Evolutionary conservation across 2,113 vertebrate genomes (phyloP), one percentile per base, ranked within the genome.

Genomic region (Orycteropus afer): DNA sequence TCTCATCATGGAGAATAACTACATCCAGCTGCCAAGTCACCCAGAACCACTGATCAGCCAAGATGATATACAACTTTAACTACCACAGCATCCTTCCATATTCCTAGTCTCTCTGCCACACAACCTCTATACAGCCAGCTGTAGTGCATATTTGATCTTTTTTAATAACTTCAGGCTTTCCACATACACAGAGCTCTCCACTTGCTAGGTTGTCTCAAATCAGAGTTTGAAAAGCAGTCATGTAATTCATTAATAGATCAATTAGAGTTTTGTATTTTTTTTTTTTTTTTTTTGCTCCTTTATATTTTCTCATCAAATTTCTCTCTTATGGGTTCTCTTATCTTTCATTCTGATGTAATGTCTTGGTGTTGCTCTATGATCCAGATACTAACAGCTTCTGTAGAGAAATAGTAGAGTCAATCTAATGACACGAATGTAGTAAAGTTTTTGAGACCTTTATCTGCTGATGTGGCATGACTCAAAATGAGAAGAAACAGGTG

Each of bases 301-400:
- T 55, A 87, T 40, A 6, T 42, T 90, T 32, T 45, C 17, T 45
- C 81, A 61, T 71, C 65, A 77, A 45, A 91, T 86, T 40, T 9
- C 32, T 63, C 71, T 37, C 12, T 3, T 23, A 2, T 69, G 13
- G 5, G 22, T 92, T 79, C 40, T 83, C n/a, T 77, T 9, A 65
- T 74, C 18, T 86, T 89, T 86, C 57, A 83, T 80, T 95, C 17
- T 93, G 40, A n/a, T n/a, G n/a, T n/a, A n/a, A 87, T 45, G 34
- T 12, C 47, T 91, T 51, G 5, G 53, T 32, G 84, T 57, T 51
- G 12, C 10, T 49, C 2, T 73, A 8, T 71, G 59, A 69, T 6
- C 15, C 29, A 55, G 42, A 2, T 87, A 18, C 47, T 67, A 78
- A 84, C 45, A 42, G 53, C 20, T 61, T 81, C 3, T 4, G 7